Percentiles rank a stretch among this genome's conserved stretches.
Evolutionary conservation across 2,797 vertebrate species (phyloP).

Genomic region (Atherinosoma microstoma): DNA sequence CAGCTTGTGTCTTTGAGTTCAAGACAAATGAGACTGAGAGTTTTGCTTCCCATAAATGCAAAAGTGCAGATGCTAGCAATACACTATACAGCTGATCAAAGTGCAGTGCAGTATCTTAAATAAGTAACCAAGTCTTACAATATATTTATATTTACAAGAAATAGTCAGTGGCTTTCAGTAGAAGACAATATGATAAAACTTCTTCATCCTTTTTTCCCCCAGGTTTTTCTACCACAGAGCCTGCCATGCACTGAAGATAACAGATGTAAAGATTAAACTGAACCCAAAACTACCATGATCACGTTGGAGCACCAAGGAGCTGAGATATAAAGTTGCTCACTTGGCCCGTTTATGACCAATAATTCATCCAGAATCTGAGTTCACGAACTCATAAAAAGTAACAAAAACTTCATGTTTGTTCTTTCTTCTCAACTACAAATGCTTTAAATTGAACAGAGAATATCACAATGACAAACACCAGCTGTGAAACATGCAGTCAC

Average conservation of each 20-base stretch:
- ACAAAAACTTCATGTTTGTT: neutral
- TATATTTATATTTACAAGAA: slow-evolving; percentile 17
- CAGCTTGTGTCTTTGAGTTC: neutral
- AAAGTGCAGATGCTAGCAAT: slow-evolving; percentile 44
- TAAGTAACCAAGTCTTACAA: slow-evolving; percentile 59
- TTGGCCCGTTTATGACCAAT: neutral
- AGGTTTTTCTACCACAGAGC: neutral
- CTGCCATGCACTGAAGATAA: slow-evolving; percentile 1
- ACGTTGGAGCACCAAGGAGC: neutral
- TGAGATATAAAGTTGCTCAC: neutral
- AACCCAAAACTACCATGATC: slow-evolving; percentile 17
- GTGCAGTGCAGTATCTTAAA: slow-evolving; percentile 65
- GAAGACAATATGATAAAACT: neutral
- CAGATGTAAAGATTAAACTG: slow-evolving; percentile 7
- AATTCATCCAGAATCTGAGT: neutral
- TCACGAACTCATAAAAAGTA: neutral
- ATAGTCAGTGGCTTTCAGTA: neutral
- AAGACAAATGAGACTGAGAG: neutral
- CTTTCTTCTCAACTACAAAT: neutral
- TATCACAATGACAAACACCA: neutral
- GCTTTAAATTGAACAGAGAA: neutral
- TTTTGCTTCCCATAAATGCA: slow-evolving; percentile 1
- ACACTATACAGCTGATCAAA: slow-evolving; percentile 58
- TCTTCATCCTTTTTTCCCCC: neutral
- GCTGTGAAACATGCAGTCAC: neutral